Evolutionary conservation across 2,113 vertebrate genomes (phyloP).

Genomic region (Halichoerus grypus): DNA sequence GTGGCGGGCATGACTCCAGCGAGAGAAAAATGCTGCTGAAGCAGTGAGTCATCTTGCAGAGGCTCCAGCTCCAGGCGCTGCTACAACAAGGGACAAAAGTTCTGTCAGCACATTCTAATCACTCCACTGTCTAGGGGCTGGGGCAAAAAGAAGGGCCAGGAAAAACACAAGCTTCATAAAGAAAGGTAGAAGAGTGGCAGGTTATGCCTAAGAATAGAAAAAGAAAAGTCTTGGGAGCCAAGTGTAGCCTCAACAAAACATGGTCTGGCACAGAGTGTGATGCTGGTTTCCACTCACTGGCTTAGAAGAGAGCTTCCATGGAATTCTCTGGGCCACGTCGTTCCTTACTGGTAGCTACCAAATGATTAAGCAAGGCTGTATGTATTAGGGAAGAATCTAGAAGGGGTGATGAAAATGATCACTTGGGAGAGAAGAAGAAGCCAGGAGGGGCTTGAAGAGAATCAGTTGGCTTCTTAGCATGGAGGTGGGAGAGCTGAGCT

Average conservation of each 20-base stretch:
- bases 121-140: not conserved
- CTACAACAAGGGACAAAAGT: not conserved
- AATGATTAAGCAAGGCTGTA: not conserved
- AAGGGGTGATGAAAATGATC: not conserved
- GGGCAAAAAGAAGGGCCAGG: not conserved
- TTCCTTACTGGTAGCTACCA: not conserved
- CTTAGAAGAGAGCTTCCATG: not conserved
- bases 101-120: not conserved
- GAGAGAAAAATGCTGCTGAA: not conserved
- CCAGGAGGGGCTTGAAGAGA: not conserved
- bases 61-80: not conserved
- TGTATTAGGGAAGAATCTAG: not conserved
- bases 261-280: not conserved
- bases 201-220: not conserved
- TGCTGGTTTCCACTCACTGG: not conserved
- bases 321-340: not conserved
- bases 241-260: not conserved
- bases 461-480: not conserved
- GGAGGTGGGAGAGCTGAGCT: not conserved
- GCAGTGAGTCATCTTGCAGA: not conserved
- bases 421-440: not conserved
- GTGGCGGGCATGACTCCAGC: not conserved
- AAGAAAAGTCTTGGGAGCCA: not conserved
- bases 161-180: constrained; percentile 25
- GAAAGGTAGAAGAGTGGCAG: not conserved